Evolutionary conservation across 2,888 invertebrate genomes (phyloP), one percentile per base, ranked within the genome.

Genomic region (Dyspetes luteomarginatus): DNA sequence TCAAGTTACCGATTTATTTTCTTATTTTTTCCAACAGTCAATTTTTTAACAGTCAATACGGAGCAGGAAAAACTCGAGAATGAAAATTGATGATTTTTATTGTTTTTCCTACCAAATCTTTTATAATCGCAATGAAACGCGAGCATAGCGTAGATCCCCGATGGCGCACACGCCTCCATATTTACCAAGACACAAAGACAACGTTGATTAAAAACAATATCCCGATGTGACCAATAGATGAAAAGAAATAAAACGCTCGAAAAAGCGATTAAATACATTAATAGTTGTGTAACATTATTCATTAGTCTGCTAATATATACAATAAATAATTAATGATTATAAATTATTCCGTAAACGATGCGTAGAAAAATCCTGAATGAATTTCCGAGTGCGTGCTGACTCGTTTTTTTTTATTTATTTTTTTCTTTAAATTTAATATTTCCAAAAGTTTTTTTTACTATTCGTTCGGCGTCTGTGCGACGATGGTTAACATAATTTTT

Each of bases 261-360:
- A 65, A 58, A 69, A 75, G 65, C 79, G 65, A 69, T 64, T 9
- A 58, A 69, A 26, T 80, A 58, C 73, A 69, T 73, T 65, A 58
- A 62, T 77, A 77, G 50, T 81, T 81, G 68, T 69, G 77, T 81
- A 77, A 81, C 77, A 69, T 26, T 81, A 81, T 73, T 73, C 64
- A 73, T 81, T 62, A 81, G 81, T 73, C 73, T 77, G 76, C 77
- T 81, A 77, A 77, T 81, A 77, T 81, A 77, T 69, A 69, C 72
- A 76, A 68, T 76, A 17, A 73, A 76, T 76, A 28, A 73, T 73
- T 73, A 72, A 76, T 30, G 48, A 73, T 81, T 76, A 72, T 55
- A 22, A 72, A 73, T 67, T 81, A 81, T 73, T 81, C 67, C 67
- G 76, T 72, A 76, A 73, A 72, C 52, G 71, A 75, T 62, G 52